Evolutionary conservation across 2,113 vertebrate genomes (phyloP), one percentile per base, ranked within the genome.

Genomic region (Rallus limicola): DNA sequence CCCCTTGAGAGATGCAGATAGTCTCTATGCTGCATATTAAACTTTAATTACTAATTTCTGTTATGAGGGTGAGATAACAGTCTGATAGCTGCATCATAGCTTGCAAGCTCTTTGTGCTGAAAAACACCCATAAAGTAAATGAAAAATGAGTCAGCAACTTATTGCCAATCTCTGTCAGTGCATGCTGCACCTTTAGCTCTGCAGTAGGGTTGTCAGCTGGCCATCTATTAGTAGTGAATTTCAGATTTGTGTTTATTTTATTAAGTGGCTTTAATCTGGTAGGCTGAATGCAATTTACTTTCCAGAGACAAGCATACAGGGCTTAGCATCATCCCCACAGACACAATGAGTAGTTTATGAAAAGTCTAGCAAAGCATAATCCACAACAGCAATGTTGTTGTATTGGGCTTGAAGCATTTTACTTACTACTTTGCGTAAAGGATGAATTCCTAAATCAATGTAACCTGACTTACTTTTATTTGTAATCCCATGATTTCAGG

Each of bases 41-140:
- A 96, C 80, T 93, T 96, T 94, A 96, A 96, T 97, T 97, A 94
- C 95, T 89, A 82, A 82, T 93, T 97, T 93, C 85, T 86, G 72
- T 78, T 92, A 53, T 58, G 76, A 88, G 60, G 56, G 50, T 3
- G 42, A 82, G 89, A 85, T 40, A 94, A 56, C 48, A 48, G 69
- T 97, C 1, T 81, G 92, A 86, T 72, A 80, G 90, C 93, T 90
- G 91, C 77, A 82, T 94, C 91, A 36, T 83, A 76, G 53, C 77
- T 83, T 90, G 59, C 50, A 81, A 90, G 78, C 46, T 93, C 36
- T 82, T 94, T 16, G 0, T 34, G 55, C 90, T 92, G 59, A 88
- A 95, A 85, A 95, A n/a, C 31, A 88, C 19, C 82, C 67, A 77
- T 70, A 82, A 85, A 90, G 48, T 74, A 90, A 69, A 90, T 94